Percentiles rank a stretch among this genome's conserved stretches.
Conservation (phyloP, 2,797 vertebrate species). For the Knipowitschia caucasica region DNA sequence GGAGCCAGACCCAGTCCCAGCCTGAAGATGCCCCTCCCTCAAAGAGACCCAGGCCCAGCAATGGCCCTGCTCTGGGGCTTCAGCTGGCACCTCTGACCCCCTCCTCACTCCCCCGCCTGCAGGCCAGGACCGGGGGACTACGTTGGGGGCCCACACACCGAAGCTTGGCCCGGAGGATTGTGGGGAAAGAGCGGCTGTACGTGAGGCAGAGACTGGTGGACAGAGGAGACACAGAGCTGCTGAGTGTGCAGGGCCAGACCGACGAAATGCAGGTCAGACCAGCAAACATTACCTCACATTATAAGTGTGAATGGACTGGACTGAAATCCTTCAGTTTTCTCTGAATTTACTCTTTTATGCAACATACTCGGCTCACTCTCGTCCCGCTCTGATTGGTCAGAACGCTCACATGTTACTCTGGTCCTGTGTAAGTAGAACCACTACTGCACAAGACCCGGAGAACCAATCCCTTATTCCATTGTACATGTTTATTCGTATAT, state of each 20-base stretch:
- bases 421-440: no score
- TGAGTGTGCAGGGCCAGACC: constrained; percentile 83
- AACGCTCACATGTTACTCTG: no score
- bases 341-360: no score
- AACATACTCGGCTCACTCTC: no score
- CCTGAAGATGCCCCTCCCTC: constrained; percentile 89
- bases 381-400: no score
- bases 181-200: constrained; percentile 87
- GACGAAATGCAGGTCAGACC: constrained; percentile 89
- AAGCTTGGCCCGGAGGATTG: constrained; percentile 74
- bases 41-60: constrained; percentile 95
- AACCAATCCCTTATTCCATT: no score
- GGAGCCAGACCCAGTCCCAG: constrained; percentile 65
- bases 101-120: constrained; percentile 79
- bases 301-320: no score
- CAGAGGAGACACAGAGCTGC: constrained; percentile 86
- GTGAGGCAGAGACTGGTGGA: constrained; percentile 86
- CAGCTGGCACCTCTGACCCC: constrained; percentile 83
- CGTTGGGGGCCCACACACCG: constrained; percentile 79
- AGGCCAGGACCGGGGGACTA: constrained; percentile 79
- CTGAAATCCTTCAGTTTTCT: no score
- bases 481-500: no score
- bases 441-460: no score
- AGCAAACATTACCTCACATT: neutral
- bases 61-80: constrained; percentile 79